Percentiles rank a stretch among this genome's conserved stretches.
phyloP scores from a whole-genome alignment of 2,113 vertebrate species.

The Trochalopteron elliotii region DNA sequence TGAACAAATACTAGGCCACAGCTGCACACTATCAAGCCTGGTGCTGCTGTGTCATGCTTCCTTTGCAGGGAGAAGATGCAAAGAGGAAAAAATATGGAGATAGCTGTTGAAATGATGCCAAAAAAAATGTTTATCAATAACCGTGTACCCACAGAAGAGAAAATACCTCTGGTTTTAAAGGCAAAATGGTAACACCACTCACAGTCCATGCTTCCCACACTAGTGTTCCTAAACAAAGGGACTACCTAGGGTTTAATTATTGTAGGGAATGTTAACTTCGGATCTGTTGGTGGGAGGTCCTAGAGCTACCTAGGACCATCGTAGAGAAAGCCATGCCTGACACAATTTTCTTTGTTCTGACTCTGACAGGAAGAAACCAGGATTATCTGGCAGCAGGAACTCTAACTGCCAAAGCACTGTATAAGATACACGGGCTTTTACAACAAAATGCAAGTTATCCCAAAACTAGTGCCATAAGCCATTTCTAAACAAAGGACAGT shows the following conservation, averaged over 20 bases:
- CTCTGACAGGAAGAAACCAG: neutral
- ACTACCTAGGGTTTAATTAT: neutral
- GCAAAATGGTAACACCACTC: neutral
- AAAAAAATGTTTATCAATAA: neutral
- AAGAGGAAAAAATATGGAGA: neutral
- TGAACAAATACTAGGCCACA: neutral
- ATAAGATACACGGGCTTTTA: accelerated
- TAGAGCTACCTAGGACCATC: neutral
- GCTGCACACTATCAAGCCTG: accelerated
- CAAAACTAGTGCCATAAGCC: neutral
- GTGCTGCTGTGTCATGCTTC: neutral
- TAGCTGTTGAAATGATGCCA: neutral
- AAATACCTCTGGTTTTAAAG: neutral
- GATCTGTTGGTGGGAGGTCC: accelerated
- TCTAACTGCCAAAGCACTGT: neutral
- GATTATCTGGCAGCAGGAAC: neutral
- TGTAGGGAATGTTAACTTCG: neutral
- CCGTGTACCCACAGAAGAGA: neutral
- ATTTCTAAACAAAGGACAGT: neutral
- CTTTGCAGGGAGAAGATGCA: neutral
- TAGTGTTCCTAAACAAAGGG: neutral
- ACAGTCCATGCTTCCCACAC: neutral
- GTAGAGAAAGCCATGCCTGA: neutral
- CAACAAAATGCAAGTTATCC: neutral
- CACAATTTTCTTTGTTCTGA: neutral